These are phyloP conservation scores for Drosophila yakuba DNA, from an alignment of 1,140 invertebrate genomes.

Conservation along the genomic window DNA sequence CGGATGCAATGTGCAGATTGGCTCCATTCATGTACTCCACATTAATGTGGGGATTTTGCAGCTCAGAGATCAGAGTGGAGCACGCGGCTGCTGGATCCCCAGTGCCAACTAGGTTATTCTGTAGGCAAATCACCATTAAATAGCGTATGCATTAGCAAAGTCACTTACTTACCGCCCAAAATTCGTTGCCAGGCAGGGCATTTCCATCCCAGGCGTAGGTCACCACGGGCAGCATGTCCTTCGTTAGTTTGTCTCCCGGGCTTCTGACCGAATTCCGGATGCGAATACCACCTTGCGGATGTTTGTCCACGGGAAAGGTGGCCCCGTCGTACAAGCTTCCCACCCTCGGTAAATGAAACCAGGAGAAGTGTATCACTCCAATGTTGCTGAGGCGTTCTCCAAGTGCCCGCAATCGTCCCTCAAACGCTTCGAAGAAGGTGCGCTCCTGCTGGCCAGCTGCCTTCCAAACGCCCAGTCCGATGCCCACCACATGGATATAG, in stretches of 20 bases:
- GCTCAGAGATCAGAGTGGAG: constrained; percentile 86
- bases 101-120: constrained; percentile 53
- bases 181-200: constrained; percentile 88
- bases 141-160: neutral
- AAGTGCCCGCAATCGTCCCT: constrained; percentile 63
- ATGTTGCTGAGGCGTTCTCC: constrained; percentile 54
- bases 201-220: constrained; percentile 90
- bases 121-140: neutral
- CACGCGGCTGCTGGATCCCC: constrained; percentile 88
- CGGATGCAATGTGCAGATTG: constrained; percentile 85
- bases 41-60: constrained; percentile 87
- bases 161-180: constrained; percentile 83
- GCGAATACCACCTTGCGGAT: constrained; percentile 65
- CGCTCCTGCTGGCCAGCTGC: constrained; percentile 39
- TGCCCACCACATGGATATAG: constrained; percentile 74
- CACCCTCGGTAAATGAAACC: constrained; percentile 54
- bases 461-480: constrained; percentile 76
- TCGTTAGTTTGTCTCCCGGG: constrained; percentile 63
- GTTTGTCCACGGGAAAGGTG: constrained; percentile 26
- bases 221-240: constrained; percentile 85
- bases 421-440: constrained; percentile 74
- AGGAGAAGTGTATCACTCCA: constrained; percentile 78
- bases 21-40: constrained; percentile 79
- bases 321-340: constrained; percentile 51
- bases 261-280: constrained; percentile 55